phyloP scores from a whole-genome alignment of 2,888 invertebrate genomes.

The Perizoma flavofasciatum region DNA sequence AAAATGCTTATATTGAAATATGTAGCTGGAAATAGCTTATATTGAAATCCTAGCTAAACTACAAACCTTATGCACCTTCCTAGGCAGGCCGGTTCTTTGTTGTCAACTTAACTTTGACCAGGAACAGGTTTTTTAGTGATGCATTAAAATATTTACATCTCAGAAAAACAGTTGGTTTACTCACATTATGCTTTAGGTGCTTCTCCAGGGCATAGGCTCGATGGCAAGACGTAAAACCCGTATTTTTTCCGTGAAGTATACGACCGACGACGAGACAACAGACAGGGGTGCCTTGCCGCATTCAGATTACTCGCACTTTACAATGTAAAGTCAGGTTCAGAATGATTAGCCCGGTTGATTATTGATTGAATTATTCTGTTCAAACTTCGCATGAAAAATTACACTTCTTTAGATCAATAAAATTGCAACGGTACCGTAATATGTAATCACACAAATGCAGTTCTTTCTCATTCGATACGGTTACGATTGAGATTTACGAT shows the following conservation, averaged over 20 bases:
- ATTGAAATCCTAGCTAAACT: too few relatives aligned
- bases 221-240: conserved; percentile 8
- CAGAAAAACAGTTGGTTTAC: conserved; percentile 17
- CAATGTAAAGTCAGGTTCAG: not conserved
- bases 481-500: conserved; percentile 1
- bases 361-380: conserved; percentile 2
- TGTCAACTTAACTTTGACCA: conserved; percentile 17
- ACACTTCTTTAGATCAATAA: conserved; percentile 2
- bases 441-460: conserved; percentile 12
- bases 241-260: conserved; percentile 9
- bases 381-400: not conserved
- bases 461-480: conserved; percentile 13
- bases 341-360: too few relatives aligned
- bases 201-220: conserved; percentile 7
- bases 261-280: conserved; percentile 1
- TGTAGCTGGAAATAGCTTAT: too few relatives aligned
- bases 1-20: too few relatives aligned
- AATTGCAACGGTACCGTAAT: not conserved
- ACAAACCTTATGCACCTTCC: not conserved
- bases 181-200: conserved; percentile 28
- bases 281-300: not conserved
- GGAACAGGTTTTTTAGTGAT: conserved; percentile 22
- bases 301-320: conserved; percentile 6
- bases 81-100: conserved; percentile 19
- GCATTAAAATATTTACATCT: not conserved